A percentile compares a stretch with the other conserved stretches of the same genome.
phyloP scores from a whole-genome alignment of 1,140 invertebrate genomes.

The Macrobrachium nipponense region DNA sequence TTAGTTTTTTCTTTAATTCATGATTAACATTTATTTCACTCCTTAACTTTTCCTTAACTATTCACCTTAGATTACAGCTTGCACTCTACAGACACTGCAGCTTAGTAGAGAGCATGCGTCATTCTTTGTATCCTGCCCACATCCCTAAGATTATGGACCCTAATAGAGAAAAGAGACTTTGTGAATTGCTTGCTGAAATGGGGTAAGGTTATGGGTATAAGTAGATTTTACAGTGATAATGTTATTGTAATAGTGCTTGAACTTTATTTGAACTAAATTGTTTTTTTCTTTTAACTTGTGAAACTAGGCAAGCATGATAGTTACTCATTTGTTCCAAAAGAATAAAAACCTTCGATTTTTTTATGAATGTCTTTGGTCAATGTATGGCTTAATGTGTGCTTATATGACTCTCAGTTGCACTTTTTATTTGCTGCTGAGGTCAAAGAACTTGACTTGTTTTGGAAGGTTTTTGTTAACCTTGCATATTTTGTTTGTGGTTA shows the following conservation, averaged over 20 bases:
- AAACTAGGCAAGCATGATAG: too few relatives aligned
- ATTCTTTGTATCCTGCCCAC: conserved; percentile 80
- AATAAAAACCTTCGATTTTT: too few relatives aligned
- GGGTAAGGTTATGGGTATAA: conserved; percentile 68
- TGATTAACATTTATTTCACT: background rate
- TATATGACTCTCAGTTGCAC: too few relatives aligned
- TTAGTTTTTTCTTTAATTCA: background rate
- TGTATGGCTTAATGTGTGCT: too few relatives aligned
- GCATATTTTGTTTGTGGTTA: too few relatives aligned
- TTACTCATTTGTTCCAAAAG: too few relatives aligned
- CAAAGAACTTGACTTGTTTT: too few relatives aligned
- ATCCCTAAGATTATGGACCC: conserved; percentile 64
- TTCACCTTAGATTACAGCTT: conserved; percentile 65
- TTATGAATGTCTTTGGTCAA: too few relatives aligned
- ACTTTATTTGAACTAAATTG: too few relatives aligned
- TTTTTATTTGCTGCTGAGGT: too few relatives aligned
- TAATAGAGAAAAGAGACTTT: conserved; percentile 82
- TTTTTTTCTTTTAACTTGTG: too few relatives aligned
- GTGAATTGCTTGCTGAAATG: conserved; percentile 91
- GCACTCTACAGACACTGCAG: conserved; percentile 80
- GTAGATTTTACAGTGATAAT: background rate
- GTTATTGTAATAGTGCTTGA: background rate
- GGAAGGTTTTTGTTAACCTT: too few relatives aligned
- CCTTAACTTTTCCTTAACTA: background rate
- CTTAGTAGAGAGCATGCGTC: conserved; percentile 84